Percentiles rank a stretch among this genome's conserved stretches.
phyloP scores from a whole-genome alignment of 2,888 invertebrate species.

The Papilio gigon region DNA sequence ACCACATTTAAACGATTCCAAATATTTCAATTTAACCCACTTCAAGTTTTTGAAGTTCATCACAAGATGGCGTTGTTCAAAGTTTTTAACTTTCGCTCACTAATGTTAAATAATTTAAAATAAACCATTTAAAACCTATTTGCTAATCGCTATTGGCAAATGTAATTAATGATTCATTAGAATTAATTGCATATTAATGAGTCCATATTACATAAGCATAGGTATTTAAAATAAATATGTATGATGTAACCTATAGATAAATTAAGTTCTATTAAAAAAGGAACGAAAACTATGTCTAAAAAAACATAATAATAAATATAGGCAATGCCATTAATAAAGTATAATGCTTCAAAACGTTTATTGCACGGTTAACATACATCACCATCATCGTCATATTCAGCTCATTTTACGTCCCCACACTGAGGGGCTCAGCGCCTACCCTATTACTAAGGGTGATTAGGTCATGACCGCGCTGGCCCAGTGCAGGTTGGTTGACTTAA shows the following conservation, averaged over 20 bases:
- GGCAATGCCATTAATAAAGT: too few relatives aligned
- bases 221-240: not conserved
- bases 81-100: not conserved
- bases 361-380: too few relatives aligned
- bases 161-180: not conserved
- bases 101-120: not conserved
- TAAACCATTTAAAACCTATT: not conserved
- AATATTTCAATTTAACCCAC: not conserved
- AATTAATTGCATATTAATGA: constrained; percentile 11
- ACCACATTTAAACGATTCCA: too few relatives aligned
- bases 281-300: not conserved
- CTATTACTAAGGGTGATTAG: too few relatives aligned
- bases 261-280: not conserved
- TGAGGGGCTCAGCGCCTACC: too few relatives aligned
- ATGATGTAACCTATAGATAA: not conserved
- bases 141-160: not conserved
- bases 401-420: too few relatives aligned
- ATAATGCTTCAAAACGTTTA: too few relatives aligned
- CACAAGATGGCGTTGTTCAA: not conserved
- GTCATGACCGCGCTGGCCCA: too few relatives aligned
- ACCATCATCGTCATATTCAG: too few relatives aligned
- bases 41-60: not conserved
- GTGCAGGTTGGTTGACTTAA: too few relatives aligned
- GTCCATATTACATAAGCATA: not conserved
- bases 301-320: too few relatives aligned